phyloP scores from a whole-genome alignment of 2,113 vertebrate genomes.

The Pholis gunnellus region DNA sequence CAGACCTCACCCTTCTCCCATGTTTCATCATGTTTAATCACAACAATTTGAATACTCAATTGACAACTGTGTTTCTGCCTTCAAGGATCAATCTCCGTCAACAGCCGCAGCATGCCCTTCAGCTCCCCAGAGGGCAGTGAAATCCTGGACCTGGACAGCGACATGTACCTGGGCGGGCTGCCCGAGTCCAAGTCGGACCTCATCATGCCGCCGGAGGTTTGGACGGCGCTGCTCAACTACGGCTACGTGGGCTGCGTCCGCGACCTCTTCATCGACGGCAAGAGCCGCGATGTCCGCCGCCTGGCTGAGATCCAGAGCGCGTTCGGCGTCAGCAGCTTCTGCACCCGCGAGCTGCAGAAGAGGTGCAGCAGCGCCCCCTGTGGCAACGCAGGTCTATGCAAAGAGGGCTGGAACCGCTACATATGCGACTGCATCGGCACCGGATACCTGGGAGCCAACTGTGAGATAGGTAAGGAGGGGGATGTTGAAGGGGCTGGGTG shows the following conservation, averaged over 20 bases:
- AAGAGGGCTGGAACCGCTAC: constrained; percentile 96
- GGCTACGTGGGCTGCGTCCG: constrained; percentile 94
- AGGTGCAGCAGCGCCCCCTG: constrained; percentile 89
- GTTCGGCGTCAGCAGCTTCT: constrained; percentile 89
- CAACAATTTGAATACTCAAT: background rate
- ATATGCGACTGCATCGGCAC: constrained; percentile 92
- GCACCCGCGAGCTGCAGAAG: constrained; percentile 90
- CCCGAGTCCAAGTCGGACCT: constrained; percentile 87
- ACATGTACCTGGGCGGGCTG: constrained; percentile 92
- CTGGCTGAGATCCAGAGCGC: constrained; percentile 89
- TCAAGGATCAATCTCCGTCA: constrained; percentile 92
- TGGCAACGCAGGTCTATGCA: constrained; percentile 88
- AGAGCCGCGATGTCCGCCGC: constrained; percentile 90
- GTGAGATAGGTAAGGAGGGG: constrained; percentile 87
- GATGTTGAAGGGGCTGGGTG: background rate
- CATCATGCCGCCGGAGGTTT: constrained; percentile 92
- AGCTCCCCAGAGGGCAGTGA: constrained; percentile 93
- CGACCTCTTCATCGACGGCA: constrained; percentile 94
- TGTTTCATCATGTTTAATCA: background rate
- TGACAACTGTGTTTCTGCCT: background rate
- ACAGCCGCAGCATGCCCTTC: constrained; percentile 93
- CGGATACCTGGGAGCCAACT: constrained; percentile 90
- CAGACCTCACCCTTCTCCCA: background rate
- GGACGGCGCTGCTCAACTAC: constrained; percentile 91
- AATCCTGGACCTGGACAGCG: constrained; percentile 91